A percentile compares a stretch with the other conserved stretches of the same genome.
Conservation (phyloP, 2,113 vertebrate species). For the Mellivora capensis region DNA sequence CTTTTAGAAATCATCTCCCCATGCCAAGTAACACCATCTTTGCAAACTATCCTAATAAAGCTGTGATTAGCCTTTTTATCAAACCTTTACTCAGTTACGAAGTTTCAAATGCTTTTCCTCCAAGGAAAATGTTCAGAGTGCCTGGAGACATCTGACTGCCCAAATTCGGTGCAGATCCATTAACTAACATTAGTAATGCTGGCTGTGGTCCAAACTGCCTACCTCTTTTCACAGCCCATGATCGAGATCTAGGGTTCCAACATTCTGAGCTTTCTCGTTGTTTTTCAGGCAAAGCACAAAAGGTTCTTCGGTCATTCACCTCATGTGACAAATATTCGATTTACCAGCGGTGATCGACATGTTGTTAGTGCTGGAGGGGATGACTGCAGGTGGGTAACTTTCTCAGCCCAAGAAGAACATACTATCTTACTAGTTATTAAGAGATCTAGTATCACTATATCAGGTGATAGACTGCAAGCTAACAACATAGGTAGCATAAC, state of each 20-base stretch:
- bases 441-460: not conserved
- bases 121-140: not conserved
- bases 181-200: not conserved
- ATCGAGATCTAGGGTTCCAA: not conserved
- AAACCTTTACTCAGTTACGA: not conserved
- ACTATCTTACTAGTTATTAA: not conserved
- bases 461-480: not conserved
- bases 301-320: constrained; percentile 97
- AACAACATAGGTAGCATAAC: not conserved
- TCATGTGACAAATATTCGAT: constrained; percentile 95
- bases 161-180: not conserved
- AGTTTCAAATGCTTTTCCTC: not conserved
- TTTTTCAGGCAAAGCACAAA: constrained; percentile 95
- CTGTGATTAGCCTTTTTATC: not conserved
- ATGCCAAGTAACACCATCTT: not conserved
- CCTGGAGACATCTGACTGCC: not conserved
- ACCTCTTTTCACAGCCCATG: not conserved
- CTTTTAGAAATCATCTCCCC: not conserved
- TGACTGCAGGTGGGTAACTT: constrained; percentile 91
- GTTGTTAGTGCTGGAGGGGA: constrained; percentile 97
- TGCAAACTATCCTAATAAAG: not conserved
- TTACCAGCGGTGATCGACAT: constrained; percentile 93
- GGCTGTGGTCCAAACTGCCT: not conserved
- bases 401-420: not conserved
- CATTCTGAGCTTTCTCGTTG: not conserved